Evolutionary conservation across 2,888 invertebrate species (phyloP).

Genomic region (Tetheella fluctuosa): DNA sequence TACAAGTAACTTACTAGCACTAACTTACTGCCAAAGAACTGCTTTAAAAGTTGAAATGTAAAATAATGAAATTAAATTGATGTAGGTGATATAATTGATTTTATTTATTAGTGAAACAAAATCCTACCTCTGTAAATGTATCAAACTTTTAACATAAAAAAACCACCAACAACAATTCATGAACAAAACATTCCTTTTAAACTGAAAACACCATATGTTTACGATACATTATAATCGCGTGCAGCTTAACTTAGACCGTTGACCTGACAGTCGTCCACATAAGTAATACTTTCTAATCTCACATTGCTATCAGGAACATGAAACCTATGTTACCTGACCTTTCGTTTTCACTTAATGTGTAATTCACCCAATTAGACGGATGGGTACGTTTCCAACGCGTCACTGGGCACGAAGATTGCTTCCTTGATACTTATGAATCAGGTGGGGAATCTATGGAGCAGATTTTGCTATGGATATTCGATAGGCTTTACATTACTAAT

Average conservation of each 20-base stretch:
- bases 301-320: slow-evolving; percentile 15
- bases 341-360: slow-evolving; percentile 60
- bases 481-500: background rate
- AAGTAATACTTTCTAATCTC: background rate
- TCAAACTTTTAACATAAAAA: too few relatives aligned
- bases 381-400: slow-evolving; percentile 61
- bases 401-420: slow-evolving; percentile 68
- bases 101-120: too few relatives aligned
- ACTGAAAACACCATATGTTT: background rate
- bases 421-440: slow-evolving; percentile 41
- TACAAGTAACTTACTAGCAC: too few relatives aligned
- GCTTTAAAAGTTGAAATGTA: too few relatives aligned
- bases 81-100: too few relatives aligned
- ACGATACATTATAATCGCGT: background rate
- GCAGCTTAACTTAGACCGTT: background rate
- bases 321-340: slow-evolving; percentile 32
- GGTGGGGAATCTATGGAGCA: slow-evolving; percentile 18
- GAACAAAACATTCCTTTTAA: background rate
- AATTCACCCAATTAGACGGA: slow-evolving; percentile 74
- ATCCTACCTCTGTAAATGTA: too few relatives aligned
- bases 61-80: too few relatives aligned
- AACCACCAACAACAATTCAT: too few relatives aligned
- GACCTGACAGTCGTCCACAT: background rate
- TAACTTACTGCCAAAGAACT: too few relatives aligned
- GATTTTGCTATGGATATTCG: slow-evolving; percentile 7